Conservation (phyloP, 2,797 vertebrate genomes). For the Zenarchopterus dispar region DNA sequence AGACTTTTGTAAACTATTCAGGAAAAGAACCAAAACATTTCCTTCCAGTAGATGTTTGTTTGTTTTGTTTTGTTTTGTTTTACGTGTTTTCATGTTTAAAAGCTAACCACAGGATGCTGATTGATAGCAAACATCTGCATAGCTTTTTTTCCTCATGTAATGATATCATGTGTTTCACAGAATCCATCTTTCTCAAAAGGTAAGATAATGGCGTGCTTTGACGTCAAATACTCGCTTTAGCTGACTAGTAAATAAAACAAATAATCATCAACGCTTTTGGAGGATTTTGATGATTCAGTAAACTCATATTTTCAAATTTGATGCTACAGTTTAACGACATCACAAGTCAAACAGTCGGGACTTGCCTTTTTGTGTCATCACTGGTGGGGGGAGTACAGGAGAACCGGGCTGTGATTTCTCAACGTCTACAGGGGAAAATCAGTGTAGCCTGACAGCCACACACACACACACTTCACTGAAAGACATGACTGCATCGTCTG, state of each 20-base stretch:
- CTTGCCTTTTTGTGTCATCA: conserved; percentile 10
- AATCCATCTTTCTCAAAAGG: background rate
- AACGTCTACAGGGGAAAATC: conserved; percentile 38
- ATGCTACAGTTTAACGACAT: conserved; percentile 7
- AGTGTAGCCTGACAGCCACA: conserved; percentile 43
- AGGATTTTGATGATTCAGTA: too few species aligned
- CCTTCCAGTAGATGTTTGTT: too few species aligned
- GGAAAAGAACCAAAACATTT: too few species aligned
- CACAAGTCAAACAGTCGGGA: conserved; percentile 27
- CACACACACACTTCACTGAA: conserved; percentile 39
- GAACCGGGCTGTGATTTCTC: conserved; percentile 43
- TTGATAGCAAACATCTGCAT: background rate
- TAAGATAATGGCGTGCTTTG: background rate
- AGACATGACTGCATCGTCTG: conserved; percentile 21
- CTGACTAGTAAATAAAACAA: too few species aligned
- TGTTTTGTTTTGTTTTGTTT: too few species aligned
- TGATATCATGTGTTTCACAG: background rate
- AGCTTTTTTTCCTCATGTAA: background rate
- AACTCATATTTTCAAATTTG: too few species aligned
- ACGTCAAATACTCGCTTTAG: background rate
- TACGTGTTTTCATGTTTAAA: too few species aligned
- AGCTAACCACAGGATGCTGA: too few species aligned
- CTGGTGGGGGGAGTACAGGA: conserved; percentile 9
- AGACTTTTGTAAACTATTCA: too few species aligned
- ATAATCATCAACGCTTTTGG: too few species aligned